A percentile compares a stretch with the other conserved stretches of the same genome.
phyloP scores from a whole-genome alignment of 2,113 vertebrate species.

The Nothocercus nigrocapillus region DNA sequence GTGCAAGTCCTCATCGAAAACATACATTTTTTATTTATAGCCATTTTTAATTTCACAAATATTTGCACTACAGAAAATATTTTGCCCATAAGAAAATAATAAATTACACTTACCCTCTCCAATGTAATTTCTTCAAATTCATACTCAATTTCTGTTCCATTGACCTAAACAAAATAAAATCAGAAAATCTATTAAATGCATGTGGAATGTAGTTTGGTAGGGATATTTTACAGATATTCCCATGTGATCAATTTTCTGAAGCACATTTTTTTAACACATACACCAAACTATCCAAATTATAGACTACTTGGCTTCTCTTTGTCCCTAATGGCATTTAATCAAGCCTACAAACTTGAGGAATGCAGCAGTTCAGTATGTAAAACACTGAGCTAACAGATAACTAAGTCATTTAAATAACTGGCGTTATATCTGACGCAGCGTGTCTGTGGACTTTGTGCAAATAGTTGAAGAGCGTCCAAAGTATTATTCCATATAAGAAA shows the following conservation, averaged over 20 bases:
- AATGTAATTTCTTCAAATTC: slow-evolving; percentile 99
- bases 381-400: neutral
- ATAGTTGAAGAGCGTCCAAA: neutral
- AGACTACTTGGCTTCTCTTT: neutral
- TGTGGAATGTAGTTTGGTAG: neutral
- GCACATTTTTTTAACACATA: neutral
- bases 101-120: slow-evolving; percentile 88
- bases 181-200: slow-evolving; percentile 41
- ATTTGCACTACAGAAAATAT: neutral
- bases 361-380: neutral
- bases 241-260: neutral
- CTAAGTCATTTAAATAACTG: neutral
- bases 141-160: slow-evolving; percentile 97
- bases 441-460: neutral
- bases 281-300: neutral
- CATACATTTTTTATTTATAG: neutral
- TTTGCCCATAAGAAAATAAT: neutral
- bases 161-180: slow-evolving; percentile 83
- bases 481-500: neutral
- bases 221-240: neutral
- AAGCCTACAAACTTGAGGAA: neutral
- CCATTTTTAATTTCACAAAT: neutral
- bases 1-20: neutral
- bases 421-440: neutral
- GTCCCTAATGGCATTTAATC: neutral